Evolutionary conservation across 2,888 invertebrate genomes (phyloP).

Genomic region (Rhamphomyia laevipes): DNA sequence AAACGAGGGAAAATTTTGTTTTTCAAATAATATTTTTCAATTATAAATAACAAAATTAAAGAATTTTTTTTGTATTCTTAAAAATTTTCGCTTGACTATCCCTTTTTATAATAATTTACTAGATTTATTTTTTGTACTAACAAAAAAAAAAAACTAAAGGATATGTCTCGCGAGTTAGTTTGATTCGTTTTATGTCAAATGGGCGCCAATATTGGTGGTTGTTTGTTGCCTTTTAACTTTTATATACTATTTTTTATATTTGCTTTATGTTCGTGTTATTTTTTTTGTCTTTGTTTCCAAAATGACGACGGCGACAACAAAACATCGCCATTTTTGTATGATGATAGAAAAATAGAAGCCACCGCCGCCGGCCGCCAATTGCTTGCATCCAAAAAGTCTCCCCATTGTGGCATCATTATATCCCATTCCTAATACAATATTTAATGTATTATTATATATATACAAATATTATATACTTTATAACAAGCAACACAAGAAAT

Average conservation of each 20-base stretch:
- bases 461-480: no score
- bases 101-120: no score
- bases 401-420: background rate
- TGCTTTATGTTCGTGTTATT: background rate
- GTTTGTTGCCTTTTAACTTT: background rate
- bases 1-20: no score
- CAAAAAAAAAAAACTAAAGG: background rate
- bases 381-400: background rate
- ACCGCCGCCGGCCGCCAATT: background rate
- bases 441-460: no score
- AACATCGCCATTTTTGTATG: background rate
- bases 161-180: background rate
- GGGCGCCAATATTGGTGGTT: background rate
- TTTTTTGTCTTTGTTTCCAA: background rate
- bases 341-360: background rate
- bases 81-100: no score
- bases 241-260: background rate
- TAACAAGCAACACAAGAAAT: no score
- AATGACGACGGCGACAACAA: background rate
- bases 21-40: no score
- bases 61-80: no score
- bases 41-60: no score
- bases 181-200: background rate
- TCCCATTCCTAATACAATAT: no score
- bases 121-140: no score